Evolutionary conservation across 2,888 invertebrate genomes (phyloP).

Genomic region (Eristalinus aeneus): DNA sequence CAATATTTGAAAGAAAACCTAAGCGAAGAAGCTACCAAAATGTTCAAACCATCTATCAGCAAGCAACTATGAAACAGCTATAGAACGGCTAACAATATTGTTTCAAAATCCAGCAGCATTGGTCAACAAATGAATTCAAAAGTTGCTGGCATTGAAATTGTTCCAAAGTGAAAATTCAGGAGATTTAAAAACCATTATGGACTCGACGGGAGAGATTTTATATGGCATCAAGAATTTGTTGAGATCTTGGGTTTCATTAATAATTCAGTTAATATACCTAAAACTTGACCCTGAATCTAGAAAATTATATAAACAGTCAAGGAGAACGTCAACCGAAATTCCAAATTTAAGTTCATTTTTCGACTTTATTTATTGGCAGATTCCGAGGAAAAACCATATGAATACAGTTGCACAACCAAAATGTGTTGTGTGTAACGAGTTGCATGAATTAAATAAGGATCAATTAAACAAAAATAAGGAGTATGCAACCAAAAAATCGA

Average conservation of each 20-base stretch:
- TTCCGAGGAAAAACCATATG: not conserved
- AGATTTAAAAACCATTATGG: slow-evolving; percentile 5
- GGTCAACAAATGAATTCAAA: not conserved
- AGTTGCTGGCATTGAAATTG: too few species aligned
- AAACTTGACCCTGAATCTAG: not conserved
- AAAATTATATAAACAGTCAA: not conserved
- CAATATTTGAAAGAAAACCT: slow-evolving; percentile 16
- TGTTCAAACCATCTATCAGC: not conserved
- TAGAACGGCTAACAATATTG: slow-evolving; percentile 4
- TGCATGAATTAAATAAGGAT: not conserved
- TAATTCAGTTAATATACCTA: too few species aligned
- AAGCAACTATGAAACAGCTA: slow-evolving; percentile 22
- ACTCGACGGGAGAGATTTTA: not conserved
- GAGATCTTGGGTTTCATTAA: too few species aligned
- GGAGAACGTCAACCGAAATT: slow-evolving; percentile 27
- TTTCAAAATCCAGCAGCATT: not conserved
- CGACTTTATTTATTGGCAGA: slow-evolving; percentile 6
- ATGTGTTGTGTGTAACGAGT: not conserved
- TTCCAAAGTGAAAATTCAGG: not conserved
- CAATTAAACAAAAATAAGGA: not conserved
- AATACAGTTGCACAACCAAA: too few species aligned
- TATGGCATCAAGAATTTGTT: too few species aligned
- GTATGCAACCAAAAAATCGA: slow-evolving; percentile 9
- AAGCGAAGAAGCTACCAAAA: slow-evolving; percentile 1
- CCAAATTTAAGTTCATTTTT: slow-evolving; percentile 6